Evolutionary conservation across 2,888 invertebrate genomes (phyloP).

Genomic region (Drosophila pegasa): DNA sequence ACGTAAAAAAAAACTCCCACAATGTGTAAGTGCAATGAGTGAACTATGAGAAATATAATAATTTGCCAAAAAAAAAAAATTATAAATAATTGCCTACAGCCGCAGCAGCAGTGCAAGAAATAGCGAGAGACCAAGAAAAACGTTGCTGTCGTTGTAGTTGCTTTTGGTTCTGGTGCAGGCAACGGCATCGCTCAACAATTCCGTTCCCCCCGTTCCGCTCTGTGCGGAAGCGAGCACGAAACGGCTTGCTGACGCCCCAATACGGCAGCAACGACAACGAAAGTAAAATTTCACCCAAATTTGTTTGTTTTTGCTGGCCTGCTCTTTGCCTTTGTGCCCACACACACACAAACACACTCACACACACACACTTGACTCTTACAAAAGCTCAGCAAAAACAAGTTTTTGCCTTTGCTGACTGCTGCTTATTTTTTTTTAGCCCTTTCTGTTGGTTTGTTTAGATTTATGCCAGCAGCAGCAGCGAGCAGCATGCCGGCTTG

Average conservation of each 20-base stretch:
- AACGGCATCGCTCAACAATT: slow-evolving; percentile 39
- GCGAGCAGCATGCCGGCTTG: slow-evolving; percentile 50
- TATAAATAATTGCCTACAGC: slow-evolving; percentile 33
- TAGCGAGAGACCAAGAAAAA: slow-evolving; percentile 30
- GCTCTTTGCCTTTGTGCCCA: slow-evolving; percentile 32
- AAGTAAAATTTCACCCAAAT: slow-evolving; percentile 80
- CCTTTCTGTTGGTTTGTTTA: slow-evolving; percentile 59
- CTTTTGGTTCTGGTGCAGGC: slow-evolving; percentile 37
- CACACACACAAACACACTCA: neutral
- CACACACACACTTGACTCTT: slow-evolving; percentile 30
- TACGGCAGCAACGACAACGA: slow-evolving; percentile 58
- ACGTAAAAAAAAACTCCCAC: slow-evolving; percentile 29
- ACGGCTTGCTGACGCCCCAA: slow-evolving; percentile 62
- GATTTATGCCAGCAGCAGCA: slow-evolving; percentile 45
- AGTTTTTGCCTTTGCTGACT: slow-evolving; percentile 45
- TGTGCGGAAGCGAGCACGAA: slow-evolving; percentile 43
- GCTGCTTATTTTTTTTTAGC: slow-evolving; percentile 21
- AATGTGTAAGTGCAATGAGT: slow-evolving; percentile 53
- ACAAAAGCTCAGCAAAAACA: slow-evolving; percentile 57
- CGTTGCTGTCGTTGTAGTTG: slow-evolving; percentile 30
- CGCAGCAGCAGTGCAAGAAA: slow-evolving; percentile 29
- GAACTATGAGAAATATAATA: slow-evolving; percentile 10
- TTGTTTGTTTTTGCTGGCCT: slow-evolving; percentile 63
- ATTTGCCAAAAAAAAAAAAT: slow-evolving; percentile 20
- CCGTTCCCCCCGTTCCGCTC: slow-evolving; percentile 32